Base-by-base conservation (phyloP, 2,797 vertebrate genomes). In the Graptemys geographica region DNA sequence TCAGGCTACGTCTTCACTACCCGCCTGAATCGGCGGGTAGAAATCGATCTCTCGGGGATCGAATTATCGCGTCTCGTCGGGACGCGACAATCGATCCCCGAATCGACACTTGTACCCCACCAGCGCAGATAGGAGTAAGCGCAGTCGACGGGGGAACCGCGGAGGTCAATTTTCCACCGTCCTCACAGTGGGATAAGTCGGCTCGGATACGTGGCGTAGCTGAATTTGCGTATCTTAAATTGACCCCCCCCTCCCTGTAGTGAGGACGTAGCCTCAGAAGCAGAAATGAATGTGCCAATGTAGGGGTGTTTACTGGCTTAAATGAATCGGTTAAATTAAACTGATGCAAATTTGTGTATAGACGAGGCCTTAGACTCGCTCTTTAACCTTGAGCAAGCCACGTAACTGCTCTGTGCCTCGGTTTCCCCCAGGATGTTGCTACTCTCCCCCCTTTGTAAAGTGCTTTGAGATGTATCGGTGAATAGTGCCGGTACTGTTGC, bases 281-380 rank as follows among this genome's bases (percentile, higher is more conserved):
- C n/a, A 13, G 28, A 62, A 56, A 5, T 37, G 0, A 0, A 0
- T 0, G 1, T 33, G 74, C 57, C 11, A 51, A 47, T 55, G 72
- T 16, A 7, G 15, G 23, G 49, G 16, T 28, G 18, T 28, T 59
- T 1, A 31, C 65, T 11, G 27, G 11, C 41, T 62, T 69, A 13
- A 4, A 4, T 57, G 41, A 16, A 84, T 78, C 4, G 2, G 25
- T 78, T 76, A 76, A 31, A 21, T 49, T 44, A 88, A 95, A 65
- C 13, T 0, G 0, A 3, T 5, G 5, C 49, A 37, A 72, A 72
- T 78, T 28, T 27, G 6, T 11, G n/a, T 44, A 57, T 72, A 37
- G 65, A 72, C 9, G 19, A 72, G 65, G 65, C 18, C 65, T 72
- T 37, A 72, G n/a, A 11, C 33, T 37, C 33, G 4, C 62, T 37